phyloP scores from a whole-genome alignment of 2,113 vertebrate species.

The Aphelocoma coerulescens region DNA sequence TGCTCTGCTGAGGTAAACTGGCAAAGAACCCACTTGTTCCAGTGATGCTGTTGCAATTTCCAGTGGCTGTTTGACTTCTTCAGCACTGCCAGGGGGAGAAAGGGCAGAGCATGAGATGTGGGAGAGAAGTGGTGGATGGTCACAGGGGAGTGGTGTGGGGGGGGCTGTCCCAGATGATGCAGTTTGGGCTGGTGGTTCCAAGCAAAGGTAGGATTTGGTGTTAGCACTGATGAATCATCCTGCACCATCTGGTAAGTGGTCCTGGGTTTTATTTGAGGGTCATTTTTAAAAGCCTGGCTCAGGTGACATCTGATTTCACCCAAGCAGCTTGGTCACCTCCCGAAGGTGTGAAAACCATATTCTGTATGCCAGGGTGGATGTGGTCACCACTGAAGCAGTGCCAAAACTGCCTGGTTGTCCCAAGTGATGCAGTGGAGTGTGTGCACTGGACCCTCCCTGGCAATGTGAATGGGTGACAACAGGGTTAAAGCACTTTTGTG shows the following conservation, averaged over 20 bases:
- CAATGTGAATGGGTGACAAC: neutral
- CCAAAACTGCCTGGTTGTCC: neutral
- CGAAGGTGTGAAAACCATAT: neutral
- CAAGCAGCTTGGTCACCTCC: neutral
- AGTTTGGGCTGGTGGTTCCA: neutral
- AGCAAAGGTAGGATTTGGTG: neutral
- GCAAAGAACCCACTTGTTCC: neutral
- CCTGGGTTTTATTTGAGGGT: neutral
- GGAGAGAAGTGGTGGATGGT: neutral
- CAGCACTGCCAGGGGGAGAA: neutral
- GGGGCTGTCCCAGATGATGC: neutral
- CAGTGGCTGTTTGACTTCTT: neutral
- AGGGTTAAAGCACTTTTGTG: neutral
- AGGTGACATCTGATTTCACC: neutral
- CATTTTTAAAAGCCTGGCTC: neutral
- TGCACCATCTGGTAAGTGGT: neutral
- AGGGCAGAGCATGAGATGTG: neutral
- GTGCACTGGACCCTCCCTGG: neutral
- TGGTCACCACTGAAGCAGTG: neutral
- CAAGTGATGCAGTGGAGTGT: fast-evolving
- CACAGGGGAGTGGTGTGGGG: no score
- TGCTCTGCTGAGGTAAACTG: neutral
- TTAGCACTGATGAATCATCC: neutral
- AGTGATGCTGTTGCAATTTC: neutral
- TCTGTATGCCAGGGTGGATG: neutral